Base-by-base conservation (phyloP, 2,797 vertebrate species). In the Manis pentadactyla region DNA sequence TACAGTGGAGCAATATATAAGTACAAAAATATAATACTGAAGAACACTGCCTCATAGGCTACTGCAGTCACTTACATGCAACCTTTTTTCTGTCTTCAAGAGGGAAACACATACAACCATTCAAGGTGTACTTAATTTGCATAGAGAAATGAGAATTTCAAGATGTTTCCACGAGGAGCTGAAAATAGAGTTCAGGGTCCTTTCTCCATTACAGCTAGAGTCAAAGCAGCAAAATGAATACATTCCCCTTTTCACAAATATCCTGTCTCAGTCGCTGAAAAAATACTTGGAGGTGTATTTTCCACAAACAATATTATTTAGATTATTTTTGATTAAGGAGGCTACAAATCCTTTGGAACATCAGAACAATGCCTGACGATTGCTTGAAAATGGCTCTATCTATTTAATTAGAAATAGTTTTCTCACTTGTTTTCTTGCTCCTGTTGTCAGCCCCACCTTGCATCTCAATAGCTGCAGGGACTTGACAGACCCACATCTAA, bases 121-220 rank as follows among this genome's bases (percentile, higher is more conserved):
- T 97, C 96, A 93, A 95, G 79, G 81, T 95, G 53, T 19, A 87
- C 73, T 96, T 97, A 81, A 97, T 97, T 96, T 97, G 89, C 95
- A 97, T 93, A 95, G 89, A 97, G 89, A 98, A 97, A 97, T 97
- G 94, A 96, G 90, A 94, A 89, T 94, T 97, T 94, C 93, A 97
- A 97, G 93, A 96, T 96, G 92, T 92, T 96, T 94, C 81, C 85
- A 91, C 57, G 51, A 96, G 53, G 71, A 87, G 42, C 85, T 87
- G 61, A 94, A 98, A 96, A 97, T 83, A 94, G 79, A 83, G 18
- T 82, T 81, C 78, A 87, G 69, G n/a, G 11, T 90, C 21, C 71
- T 95, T 81, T 97, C 84, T 93, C 57, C 8, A 87, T 71, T 73
- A 82, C 4, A 85, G 69, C 55, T 69, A 34, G 13, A 83, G 63